Percentiles rank a stretch among this genome's conserved stretches.
Conservation (phyloP, 35 echinoderm and acorn worm genomes). For the Holothuria glaberrima region DNA sequence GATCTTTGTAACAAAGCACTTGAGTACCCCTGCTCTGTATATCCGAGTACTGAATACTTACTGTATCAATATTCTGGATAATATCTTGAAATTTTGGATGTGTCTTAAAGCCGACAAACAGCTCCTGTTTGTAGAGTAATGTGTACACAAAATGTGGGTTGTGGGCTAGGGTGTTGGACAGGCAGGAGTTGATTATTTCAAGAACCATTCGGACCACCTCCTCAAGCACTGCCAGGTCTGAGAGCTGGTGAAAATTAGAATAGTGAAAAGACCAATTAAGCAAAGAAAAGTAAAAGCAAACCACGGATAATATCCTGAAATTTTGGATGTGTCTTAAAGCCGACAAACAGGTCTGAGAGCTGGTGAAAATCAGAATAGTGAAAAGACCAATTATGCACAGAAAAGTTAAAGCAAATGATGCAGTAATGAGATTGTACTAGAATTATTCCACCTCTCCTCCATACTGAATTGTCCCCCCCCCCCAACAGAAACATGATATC, state of each 20-base stretch:
- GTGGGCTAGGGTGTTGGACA: conserved; percentile 91
- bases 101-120: conserved; percentile 86
- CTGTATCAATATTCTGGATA: conserved; percentile 98
- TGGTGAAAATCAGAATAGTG: too few species aligned
- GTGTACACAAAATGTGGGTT: conserved; percentile 98
- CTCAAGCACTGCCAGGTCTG: conserved; percentile 92
- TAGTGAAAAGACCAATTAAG: too few species aligned
- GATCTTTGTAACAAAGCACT: too few species aligned
- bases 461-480: too few species aligned
- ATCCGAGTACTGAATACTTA: conserved; percentile 17
- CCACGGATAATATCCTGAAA: conserved; percentile 98
- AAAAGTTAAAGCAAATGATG: too few species aligned
- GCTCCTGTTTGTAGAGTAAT: conserved; percentile 94
- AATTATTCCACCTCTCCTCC: too few species aligned
- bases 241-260: too few species aligned
- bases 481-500: too few species aligned
- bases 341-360: conserved; percentile 76
- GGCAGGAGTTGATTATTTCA: conserved; percentile 98
- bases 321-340: conserved; percentile 94
- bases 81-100: conserved; percentile 97
- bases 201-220: conserved; percentile 94
- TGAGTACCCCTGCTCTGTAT: too few species aligned
- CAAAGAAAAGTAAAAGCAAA: too few species aligned
- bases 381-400: too few species aligned
- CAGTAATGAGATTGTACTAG: too few species aligned